These are phyloP conservation scores for Pammene aurita DNA, from an alignment of 2,888 invertebrate genomes.

Conservation along the genomic window DNA sequence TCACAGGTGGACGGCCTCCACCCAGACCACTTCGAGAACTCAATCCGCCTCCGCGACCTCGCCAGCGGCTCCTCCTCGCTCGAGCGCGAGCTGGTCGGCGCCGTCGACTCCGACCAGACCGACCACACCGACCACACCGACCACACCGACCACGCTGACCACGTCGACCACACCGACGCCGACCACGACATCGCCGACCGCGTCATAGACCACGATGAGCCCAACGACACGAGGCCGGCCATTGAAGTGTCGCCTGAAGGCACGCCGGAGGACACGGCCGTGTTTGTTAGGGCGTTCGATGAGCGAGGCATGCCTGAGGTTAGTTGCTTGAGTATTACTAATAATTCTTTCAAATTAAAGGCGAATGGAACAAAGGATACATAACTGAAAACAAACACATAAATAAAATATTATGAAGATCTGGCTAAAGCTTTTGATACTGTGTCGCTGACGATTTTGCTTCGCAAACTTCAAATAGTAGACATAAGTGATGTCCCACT, in stretches of 20 bases:
- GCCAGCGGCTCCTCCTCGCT: constrained; percentile 71
- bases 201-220: constrained; percentile 24
- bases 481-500: no score
- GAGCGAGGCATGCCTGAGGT: constrained; percentile 71
- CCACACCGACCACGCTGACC: not conserved
- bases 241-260: constrained; percentile 49
- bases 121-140: constrained; percentile 5
- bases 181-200: not conserved
- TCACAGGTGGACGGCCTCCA: constrained; percentile 70
- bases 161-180: not conserved
- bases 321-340: constrained; percentile 42
- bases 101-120: constrained; percentile 41
- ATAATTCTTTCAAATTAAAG: not conserved
- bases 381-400: no score
- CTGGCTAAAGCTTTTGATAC: not conserved
- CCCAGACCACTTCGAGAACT: constrained; percentile 67
- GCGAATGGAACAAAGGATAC: no score
- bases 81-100: constrained; percentile 67
- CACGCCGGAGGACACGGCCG: constrained; percentile 69
- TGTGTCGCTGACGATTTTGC: not conserved
- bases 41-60: constrained; percentile 56
- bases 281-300: constrained; percentile 67
- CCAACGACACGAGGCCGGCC: not conserved
- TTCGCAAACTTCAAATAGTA: not conserved
- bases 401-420: not conserved